Evolutionary conservation across 1,140 invertebrate species (phyloP).

Genomic region (Cydia strobilella): DNA sequence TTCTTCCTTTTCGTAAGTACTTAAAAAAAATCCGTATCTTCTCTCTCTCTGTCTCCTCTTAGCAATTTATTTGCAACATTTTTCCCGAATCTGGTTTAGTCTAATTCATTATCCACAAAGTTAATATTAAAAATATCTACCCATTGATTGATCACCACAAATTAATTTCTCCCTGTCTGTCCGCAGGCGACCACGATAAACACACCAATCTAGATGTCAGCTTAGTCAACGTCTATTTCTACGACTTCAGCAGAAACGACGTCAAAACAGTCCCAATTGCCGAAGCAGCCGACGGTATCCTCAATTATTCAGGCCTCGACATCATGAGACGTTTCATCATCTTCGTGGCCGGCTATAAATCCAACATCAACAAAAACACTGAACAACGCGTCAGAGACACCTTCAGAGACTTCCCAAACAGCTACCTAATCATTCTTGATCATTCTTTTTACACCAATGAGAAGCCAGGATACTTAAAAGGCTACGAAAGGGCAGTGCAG

Average conservation of each 20-base stretch:
- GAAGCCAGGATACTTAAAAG: conserved; percentile 60
- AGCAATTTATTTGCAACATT: too few species aligned
- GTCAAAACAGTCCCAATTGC: conserved; percentile 53
- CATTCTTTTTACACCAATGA: conserved; percentile 71
- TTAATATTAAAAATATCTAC: too few species aligned
- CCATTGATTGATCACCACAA: not conserved
- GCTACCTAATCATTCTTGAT: conserved; percentile 69
- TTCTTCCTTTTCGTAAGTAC: too few species aligned
- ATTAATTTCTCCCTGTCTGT: not conserved
- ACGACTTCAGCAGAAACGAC: conserved; percentile 60
- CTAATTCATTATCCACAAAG: too few species aligned
- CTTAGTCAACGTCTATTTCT: conserved; percentile 64
- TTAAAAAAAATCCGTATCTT: too few species aligned
- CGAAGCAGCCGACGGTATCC: conserved; percentile 58
- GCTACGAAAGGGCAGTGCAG: conserved; percentile 67
- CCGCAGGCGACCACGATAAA: conserved; percentile 64
- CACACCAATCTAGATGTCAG: conserved; percentile 61
- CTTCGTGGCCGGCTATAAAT: conserved; percentile 72
- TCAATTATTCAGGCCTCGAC: conserved; percentile 51
- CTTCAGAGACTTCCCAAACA: conserved; percentile 61
- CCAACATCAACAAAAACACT: conserved; percentile 64
- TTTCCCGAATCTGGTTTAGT: too few species aligned
- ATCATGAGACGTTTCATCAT: conserved; percentile 65
- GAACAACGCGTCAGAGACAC: conserved; percentile 59
- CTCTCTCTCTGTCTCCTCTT: too few species aligned